Evolutionary conservation across 2,113 vertebrate genomes (phyloP).

Genomic region (Nycticorax nycticorax): DNA sequence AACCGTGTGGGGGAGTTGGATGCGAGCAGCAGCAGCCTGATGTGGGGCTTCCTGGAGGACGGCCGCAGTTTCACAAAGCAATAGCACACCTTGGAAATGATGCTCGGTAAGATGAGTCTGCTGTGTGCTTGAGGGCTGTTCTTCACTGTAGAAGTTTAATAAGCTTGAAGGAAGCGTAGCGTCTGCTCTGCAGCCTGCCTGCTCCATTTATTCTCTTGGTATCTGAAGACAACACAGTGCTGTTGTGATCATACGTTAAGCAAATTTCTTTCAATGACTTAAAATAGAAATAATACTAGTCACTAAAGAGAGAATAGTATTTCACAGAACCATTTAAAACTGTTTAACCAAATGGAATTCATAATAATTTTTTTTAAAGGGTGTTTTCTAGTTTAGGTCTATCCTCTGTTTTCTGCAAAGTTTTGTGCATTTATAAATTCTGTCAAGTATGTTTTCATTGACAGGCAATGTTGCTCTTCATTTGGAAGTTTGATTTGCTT

Average conservation of each 20-base stretch:
- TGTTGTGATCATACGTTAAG: neutral
- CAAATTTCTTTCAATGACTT: neutral
- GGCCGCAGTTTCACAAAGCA: neutral
- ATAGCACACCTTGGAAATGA: neutral
- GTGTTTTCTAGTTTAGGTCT: neutral
- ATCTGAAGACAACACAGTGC: neutral
- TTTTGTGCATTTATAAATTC: neutral
- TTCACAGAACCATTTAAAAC: neutral
- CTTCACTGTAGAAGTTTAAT: neutral
- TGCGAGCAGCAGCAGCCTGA: neutral
- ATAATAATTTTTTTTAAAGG: neutral
- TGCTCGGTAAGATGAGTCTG: neutral
- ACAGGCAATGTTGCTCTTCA: neutral
- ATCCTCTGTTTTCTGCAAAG: neutral
- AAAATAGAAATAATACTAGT: neutral
- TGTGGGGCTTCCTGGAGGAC: neutral
- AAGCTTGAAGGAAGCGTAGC: neutral
- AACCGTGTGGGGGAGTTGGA: neutral
- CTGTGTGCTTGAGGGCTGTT: neutral
- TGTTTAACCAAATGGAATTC: neutral
- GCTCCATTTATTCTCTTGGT: neutral
- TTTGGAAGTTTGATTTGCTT: slow-evolving; percentile 17
- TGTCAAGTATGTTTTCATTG: neutral
- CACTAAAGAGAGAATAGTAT: neutral
- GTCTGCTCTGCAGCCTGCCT: neutral